Evolutionary conservation across 1,140 invertebrate genomes (phyloP).

Genomic region (Patella vulgata): DNA sequence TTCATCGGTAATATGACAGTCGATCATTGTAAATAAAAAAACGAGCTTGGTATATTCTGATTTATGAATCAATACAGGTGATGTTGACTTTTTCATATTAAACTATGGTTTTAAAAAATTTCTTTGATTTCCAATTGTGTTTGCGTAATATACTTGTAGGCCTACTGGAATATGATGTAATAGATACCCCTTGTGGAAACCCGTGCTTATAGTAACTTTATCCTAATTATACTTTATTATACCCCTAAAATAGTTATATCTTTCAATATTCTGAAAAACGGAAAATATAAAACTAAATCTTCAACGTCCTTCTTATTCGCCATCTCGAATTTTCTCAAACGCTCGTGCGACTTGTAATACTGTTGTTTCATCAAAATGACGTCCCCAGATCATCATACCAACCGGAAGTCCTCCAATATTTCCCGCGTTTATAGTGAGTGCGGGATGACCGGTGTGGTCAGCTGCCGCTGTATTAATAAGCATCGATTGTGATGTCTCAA

Average conservation of each 20-base stretch:
- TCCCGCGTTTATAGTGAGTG: conserved; percentile 51
- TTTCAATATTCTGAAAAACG: background rate
- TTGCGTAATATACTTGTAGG: background rate
- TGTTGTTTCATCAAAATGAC: conserved; percentile 37
- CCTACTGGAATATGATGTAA: background rate
- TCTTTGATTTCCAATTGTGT: too few species aligned
- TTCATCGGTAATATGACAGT: too few species aligned
- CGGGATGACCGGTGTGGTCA: conserved; percentile 50
- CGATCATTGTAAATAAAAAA: too few species aligned
- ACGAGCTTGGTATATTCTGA: too few species aligned
- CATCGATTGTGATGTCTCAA: conserved; percentile 24
- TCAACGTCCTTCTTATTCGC: background rate
- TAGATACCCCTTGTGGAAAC: background rate
- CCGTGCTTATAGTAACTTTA: background rate
- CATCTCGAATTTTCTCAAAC: conserved; percentile 27
- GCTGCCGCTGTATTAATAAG: conserved; percentile 40
- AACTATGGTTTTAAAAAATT: too few species aligned
- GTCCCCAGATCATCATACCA: conserved; percentile 44
- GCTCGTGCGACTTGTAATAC: conserved; percentile 46
- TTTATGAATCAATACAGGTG: too few species aligned
- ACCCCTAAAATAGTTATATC: background rate
- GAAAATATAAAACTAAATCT: background rate
- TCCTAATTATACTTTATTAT: background rate
- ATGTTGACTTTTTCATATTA: too few species aligned
- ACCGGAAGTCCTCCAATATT: conserved; percentile 42